phyloP scores from a whole-genome alignment of 1,140 invertebrate species.

The Rhagoletis zephyria region DNA sequence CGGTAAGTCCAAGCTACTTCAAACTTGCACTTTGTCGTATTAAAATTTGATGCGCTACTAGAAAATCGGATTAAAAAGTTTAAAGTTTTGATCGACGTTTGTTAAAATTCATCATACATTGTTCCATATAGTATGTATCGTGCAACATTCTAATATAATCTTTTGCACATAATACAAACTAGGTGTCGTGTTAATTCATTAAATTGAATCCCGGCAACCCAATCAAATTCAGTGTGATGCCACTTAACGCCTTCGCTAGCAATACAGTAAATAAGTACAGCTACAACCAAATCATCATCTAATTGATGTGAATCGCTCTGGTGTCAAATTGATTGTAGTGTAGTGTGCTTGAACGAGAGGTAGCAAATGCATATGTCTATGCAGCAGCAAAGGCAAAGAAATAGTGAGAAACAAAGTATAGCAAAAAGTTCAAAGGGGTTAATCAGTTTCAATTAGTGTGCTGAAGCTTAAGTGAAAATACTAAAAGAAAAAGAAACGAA shows the following conservation, averaged over 20 bases:
- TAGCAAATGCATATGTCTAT: slow-evolving; percentile 3
- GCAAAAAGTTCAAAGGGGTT: slow-evolving; percentile 44
- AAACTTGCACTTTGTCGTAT: too few species aligned
- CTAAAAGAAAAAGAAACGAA: not conserved
- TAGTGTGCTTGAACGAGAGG: not conserved
- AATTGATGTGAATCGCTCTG: slow-evolving; percentile 38
- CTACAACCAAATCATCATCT: not conserved
- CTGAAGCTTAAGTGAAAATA: slow-evolving; percentile 7
- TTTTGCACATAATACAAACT: not conserved
- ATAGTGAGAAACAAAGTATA: not conserved
- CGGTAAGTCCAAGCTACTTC: too few species aligned
- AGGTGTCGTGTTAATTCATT: slow-evolving; percentile 40
- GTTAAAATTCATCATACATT: too few species aligned
- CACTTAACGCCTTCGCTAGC: slow-evolving; percentile 26
- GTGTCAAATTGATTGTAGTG: slow-evolving; percentile 39
- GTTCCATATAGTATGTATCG: too few species aligned
- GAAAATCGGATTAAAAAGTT: too few species aligned
- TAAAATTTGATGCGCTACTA: too few species aligned
- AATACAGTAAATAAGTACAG: not conserved
- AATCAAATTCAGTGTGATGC: slow-evolving; percentile 12
- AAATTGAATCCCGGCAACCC: slow-evolving; percentile 39
- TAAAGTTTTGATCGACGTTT: too few species aligned
- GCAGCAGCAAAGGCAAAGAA: not conserved
- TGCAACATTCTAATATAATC: too few species aligned
- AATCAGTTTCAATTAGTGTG: slow-evolving; percentile 49